Base-by-base conservation (phyloP, 2,113 vertebrate genomes). In the Oncorhynchus keta region DNA sequence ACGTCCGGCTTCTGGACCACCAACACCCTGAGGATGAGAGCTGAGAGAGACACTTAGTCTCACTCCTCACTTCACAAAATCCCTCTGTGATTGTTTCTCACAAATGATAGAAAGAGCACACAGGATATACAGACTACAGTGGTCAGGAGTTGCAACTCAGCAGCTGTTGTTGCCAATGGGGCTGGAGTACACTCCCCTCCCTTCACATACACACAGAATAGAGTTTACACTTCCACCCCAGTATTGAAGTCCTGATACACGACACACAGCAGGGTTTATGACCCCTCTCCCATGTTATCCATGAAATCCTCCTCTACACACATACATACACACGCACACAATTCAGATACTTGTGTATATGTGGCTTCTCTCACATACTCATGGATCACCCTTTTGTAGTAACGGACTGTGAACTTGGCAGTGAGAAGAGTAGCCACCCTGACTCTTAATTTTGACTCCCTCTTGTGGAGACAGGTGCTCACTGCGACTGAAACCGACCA, bases 1-100 rank as follows among this genome's bases (percentile, higher is more conserved):
- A 99, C 39, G 96, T 98, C 49, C 95, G 95, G 79, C 94, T 99
- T 92, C 92, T 99, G 93, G 97, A 98, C 90, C 97, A 96, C 90
- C 93, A 96, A 86, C 95, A 95, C 78, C 94, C 94, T 0, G 96
- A 98, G 0, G 96, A 97, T 76, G 96, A 97, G 93, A 98, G 96
- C 95, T 98, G 96, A 97, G 96, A 61, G 74, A 69, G 45, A n/a
- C 67, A 68, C 70, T 45, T 12, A 69, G 32, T 48, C 48, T 30
- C 35, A 59, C 35, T 16, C n/a, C 45, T 32, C 30, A 22, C 61
- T 73, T 72, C 49, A 5, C 48, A 66, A 18, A 74, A 55, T 20
- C 61, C 28, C 69, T 66, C 51, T 24, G 67, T n/a, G 45, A 73
- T 78, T 11, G 2, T 45, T 45, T 75, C 49, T 57, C 13, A 57